These are phyloP conservation scores for Drosophila burlai DNA, from an alignment of 1,140 invertebrate species.

Conservation along the genomic window DNA sequence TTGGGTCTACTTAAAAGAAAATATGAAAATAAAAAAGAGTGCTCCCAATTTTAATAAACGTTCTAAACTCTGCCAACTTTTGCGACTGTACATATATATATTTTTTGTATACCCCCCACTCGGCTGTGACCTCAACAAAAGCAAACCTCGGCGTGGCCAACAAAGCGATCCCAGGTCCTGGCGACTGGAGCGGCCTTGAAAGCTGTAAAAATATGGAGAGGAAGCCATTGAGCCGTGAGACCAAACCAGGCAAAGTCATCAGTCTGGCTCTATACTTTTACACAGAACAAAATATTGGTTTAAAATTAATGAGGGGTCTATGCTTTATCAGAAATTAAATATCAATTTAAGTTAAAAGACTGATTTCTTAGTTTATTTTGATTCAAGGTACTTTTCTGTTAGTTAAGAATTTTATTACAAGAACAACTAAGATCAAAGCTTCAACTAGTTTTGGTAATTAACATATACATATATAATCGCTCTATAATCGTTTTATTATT, in stretches of 20 bases:
- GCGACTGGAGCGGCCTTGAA: constrained; percentile 30
- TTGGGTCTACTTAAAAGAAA: neutral
- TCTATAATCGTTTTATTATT: too few species aligned
- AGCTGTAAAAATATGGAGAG: constrained; percentile 25
- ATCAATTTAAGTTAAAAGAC: too few species aligned
- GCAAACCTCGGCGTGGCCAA: constrained; percentile 24
- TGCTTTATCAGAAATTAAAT: too few species aligned
- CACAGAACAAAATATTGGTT: neutral
- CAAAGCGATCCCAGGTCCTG: constrained; percentile 37
- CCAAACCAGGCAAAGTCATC: constrained; percentile 9
- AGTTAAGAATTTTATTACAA: too few species aligned
- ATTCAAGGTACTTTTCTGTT: too few species aligned
- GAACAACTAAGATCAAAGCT: too few species aligned
- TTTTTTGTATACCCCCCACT: constrained; percentile 7
- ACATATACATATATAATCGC: too few species aligned
- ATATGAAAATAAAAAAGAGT: neutral
- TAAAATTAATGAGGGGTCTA: too few species aligned
- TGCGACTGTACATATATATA: constrained; percentile 9
- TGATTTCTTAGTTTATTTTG: too few species aligned
- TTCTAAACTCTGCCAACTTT: constrained; percentile 32
- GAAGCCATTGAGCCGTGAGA: constrained; percentile 28
- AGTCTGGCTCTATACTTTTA: neutral
- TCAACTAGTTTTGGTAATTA: too few species aligned
- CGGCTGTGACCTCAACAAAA: constrained; percentile 45
- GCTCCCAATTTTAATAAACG: constrained; percentile 43